Percentiles rank a stretch among this genome's conserved stretches.
These are phyloP conservation scores for Caiman crocodilus DNA, from an alignment of 2,797 vertebrate genomes.

Conservation along the genomic window DNA sequence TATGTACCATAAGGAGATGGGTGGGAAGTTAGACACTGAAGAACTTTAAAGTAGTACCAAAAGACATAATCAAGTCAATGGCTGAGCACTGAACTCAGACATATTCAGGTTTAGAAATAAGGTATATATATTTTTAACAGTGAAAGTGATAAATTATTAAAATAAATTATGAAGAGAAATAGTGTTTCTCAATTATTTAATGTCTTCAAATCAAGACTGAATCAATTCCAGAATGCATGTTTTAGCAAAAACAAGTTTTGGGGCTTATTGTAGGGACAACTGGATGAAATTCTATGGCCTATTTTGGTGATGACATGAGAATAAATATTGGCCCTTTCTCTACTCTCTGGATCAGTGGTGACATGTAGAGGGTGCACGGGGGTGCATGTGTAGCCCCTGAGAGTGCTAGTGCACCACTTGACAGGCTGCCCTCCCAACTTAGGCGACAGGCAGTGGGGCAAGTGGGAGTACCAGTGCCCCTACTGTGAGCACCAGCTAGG, in stretches of 20 bases:
- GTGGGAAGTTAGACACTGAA: too few species aligned
- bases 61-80: not conserved
- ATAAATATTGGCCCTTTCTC: too few species aligned
- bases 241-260: not conserved
- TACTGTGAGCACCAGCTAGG: too few species aligned
- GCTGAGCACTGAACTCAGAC: not conserved
- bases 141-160: not conserved
- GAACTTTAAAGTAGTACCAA: not conserved
- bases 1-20: too few species aligned
- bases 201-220: not conserved
- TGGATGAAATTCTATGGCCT: not conserved
- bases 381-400: too few species aligned
- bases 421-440: too few species aligned
- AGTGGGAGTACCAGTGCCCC: too few species aligned
- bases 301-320: not conserved
- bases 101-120: not conserved
- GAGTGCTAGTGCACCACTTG: too few species aligned
- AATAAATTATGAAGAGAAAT: not conserved
- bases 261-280: not conserved
- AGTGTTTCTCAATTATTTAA: not conserved
- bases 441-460: too few species aligned
- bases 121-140: not conserved
- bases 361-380: too few species aligned
- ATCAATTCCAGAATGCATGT: not conserved
- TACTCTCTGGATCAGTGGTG: too few species aligned